phyloP scores from a whole-genome alignment of 2,113 vertebrate genomes.

The Shinisaurus crocodilurus region DNA sequence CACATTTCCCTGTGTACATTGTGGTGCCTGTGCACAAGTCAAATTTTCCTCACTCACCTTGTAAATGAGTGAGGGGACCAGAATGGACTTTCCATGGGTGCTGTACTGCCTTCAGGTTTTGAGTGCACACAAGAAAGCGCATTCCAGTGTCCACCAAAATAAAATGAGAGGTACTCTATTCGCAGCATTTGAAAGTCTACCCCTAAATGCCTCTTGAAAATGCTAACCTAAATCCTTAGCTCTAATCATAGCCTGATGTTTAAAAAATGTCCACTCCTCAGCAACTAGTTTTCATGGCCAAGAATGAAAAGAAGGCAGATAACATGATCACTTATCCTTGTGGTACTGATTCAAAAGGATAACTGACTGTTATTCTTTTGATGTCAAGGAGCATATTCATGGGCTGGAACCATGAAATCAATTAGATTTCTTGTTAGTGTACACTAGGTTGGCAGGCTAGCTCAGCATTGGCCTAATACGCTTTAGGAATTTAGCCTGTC shows the following conservation, averaged over 20 bases:
- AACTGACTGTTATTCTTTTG: constrained; percentile 59
- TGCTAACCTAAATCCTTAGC: not conserved
- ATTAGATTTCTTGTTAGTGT: constrained; percentile 67
- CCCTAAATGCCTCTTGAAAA: not conserved
- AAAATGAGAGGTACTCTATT: not conserved
- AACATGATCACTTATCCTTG: constrained; percentile 56
- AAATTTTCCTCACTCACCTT: not conserved
- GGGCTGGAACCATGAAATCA: constrained; percentile 69
- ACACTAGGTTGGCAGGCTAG: constrained; percentile 50
- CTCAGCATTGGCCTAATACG: constrained; percentile 44
- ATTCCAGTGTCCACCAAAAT: not conserved
- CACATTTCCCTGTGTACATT: not conserved
- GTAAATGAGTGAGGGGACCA: not conserved
- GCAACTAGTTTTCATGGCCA: constrained; percentile 40
- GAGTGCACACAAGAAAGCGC: not conserved
- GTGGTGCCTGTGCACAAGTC: not conserved
- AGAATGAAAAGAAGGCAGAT: constrained; percentile 55
- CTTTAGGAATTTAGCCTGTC: constrained; percentile 66
- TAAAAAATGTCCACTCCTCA: not conserved
- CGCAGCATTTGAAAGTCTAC: not conserved
- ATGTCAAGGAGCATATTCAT: constrained; percentile 59
- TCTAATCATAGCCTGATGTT: not conserved
- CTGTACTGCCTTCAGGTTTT: not conserved
- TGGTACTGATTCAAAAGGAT: constrained; percentile 50
- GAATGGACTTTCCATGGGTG: not conserved